Percentiles rank a stretch among this genome's conserved stretches.
Conservation (phyloP, 1,140 invertebrate species). For the Lamellibrachia luymesi region DNA sequence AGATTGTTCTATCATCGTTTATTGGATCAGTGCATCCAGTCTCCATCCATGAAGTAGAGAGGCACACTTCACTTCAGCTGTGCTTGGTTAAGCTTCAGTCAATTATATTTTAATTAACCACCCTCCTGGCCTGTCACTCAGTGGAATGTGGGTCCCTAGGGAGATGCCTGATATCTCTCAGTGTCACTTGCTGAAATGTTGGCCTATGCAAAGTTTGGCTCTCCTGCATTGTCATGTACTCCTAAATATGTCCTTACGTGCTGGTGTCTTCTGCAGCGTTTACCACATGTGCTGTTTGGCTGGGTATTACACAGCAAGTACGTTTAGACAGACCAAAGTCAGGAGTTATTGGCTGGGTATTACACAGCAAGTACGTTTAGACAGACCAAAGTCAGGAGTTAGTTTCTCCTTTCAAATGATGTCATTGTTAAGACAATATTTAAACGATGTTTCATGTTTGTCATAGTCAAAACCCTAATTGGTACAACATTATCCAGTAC, state of each 20-base stretch:
- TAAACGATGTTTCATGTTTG: neutral
- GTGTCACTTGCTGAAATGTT: neutral
- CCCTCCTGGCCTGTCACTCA: neutral
- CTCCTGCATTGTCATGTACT: neutral
- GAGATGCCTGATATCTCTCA: neutral
- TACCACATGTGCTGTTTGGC: neutral
- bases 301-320: neutral
- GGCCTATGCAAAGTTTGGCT: neutral
- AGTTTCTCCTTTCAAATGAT: neutral
- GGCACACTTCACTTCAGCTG: neutral
- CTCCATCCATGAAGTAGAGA: neutral
- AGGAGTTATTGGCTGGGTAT: neutral
- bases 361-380: no score
- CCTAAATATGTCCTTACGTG: neutral
- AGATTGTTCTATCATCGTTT: neutral
- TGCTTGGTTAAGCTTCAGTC: neutral
- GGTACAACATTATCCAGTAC: neutral
- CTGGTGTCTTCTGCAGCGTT: neutral
- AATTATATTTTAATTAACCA: slow-evolving; percentile 1
- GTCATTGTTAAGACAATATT: no score
- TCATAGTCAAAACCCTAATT: neutral
- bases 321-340: neutral
- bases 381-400: neutral
- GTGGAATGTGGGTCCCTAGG: neutral
- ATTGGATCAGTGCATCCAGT: neutral